Evolutionary conservation across 2,888 invertebrate species (phyloP), one percentile per base, ranked within the genome.

Genomic region (Ceraclea dissimilis): DNA sequence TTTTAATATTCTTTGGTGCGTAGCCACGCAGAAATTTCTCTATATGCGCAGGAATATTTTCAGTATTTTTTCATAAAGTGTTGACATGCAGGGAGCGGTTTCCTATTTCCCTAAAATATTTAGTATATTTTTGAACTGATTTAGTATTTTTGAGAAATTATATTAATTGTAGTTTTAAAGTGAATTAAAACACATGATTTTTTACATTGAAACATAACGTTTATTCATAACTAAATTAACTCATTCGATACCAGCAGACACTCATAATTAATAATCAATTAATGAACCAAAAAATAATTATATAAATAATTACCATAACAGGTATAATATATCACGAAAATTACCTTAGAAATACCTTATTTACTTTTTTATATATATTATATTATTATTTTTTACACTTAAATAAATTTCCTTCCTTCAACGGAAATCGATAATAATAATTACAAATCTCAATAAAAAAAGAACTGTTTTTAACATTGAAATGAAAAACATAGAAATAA

Each of bases 181-280:
- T 26, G 26, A 62, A 60, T 60, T 50, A 61, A 62, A 62, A 60
- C 59, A 62, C 60, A 59, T 34, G 34, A 54, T 56, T 53, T 56
- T 62, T 57, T 60, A 62, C 62, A 62, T 60, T 62, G 62, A 62
- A 62, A 62, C 60, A 59, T 60, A 62, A 60, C 60, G 60, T 62
- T 60, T 60, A 62, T 61, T 60, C 59, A 62, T 58, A 54, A 59
- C 60, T 62, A 60, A 60, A 58, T 53, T 61, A 59, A 52, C 49
- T 57, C 60, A 59, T 26, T 26, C 56, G 44, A 60, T 58, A n/a
- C 54, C 59, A 50, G 51, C 58, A 57, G 55, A 58, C 58, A 61
- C 58, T 55, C 60, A 62, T 39, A 39, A n/a, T 39, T 39, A 39
- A 16, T 39, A 39, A 39, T n/a, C 16, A 39, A 39, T 39, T n/a